Evolutionary conservation across 2,797 vertebrate genomes (phyloP).

Genomic region (Sebastes kiyomatsui): DNA sequence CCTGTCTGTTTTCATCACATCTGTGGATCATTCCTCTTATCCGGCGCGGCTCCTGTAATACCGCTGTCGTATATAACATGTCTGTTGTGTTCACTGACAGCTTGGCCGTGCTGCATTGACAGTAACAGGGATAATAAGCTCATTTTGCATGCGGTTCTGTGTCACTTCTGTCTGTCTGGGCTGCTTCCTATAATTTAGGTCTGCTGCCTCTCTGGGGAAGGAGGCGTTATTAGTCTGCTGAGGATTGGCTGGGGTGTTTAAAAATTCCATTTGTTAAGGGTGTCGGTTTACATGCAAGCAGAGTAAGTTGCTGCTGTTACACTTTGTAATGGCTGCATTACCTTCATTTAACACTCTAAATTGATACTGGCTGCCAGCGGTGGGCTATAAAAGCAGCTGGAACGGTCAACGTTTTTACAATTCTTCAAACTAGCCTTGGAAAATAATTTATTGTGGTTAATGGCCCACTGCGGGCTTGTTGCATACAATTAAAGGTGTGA

Average conservation of each 20-base stretch:
- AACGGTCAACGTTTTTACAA: slow-evolving; percentile 62
- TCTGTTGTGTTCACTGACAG: slow-evolving; percentile 77
- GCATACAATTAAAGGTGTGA: slow-evolving; percentile 70
- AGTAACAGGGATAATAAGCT: slow-evolving; percentile 74
- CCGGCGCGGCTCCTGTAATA: slow-evolving; percentile 47
- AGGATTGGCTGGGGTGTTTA: slow-evolving; percentile 69
- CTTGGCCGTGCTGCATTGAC: slow-evolving; percentile 56
- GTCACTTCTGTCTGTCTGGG: slow-evolving; percentile 62
- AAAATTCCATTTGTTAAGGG: slow-evolving; percentile 73
- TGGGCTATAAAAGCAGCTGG: slow-evolving; percentile 31
- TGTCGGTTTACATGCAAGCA: slow-evolving; percentile 43
- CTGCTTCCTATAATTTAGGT: slow-evolving; percentile 73
- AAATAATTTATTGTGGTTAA: slow-evolving; percentile 76
- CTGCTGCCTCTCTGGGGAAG: slow-evolving; percentile 55
- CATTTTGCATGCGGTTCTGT: slow-evolving; percentile 61
- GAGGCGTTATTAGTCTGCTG: slow-evolving; percentile 60
- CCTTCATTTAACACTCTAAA: slow-evolving; percentile 57
- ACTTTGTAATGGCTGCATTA: slow-evolving; percentile 58
- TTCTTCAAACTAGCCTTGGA: slow-evolving; percentile 58
- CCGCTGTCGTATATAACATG: slow-evolving; percentile 60
- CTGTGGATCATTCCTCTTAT: slow-evolving; percentile 63
- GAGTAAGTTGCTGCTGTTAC: slow-evolving; percentile 35
- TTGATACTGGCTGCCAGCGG: slow-evolving; percentile 29
- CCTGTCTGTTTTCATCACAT: slow-evolving; percentile 69
- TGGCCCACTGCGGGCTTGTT: slow-evolving; percentile 67